Conservation (phyloP, 1,140 invertebrate genomes). For the Copidosoma floridanum region DNA sequence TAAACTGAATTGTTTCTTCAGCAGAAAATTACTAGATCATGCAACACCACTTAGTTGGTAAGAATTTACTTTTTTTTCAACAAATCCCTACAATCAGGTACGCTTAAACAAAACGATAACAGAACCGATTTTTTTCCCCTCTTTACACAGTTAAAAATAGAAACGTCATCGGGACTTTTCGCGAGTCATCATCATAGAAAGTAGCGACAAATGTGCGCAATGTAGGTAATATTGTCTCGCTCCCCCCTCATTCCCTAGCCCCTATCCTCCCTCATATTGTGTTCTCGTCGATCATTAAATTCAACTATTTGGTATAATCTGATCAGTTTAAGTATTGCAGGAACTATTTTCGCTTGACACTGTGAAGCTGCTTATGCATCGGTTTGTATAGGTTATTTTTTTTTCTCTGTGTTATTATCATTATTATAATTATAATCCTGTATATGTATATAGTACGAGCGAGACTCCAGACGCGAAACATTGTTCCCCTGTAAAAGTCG, state of each 20-base stretch:
- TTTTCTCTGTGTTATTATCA: background rate
- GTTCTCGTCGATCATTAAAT: slow-evolving; percentile 1
- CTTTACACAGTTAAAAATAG: too few relatives aligned
- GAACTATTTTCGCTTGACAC: slow-evolving; percentile 43
- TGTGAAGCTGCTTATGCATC: background rate
- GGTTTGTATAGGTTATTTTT: slow-evolving; percentile 18
- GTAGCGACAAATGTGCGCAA: background rate
- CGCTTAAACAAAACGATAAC: background rate
- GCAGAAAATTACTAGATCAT: background rate
- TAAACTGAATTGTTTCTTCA: too few relatives aligned
- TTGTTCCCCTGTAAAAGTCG: background rate
- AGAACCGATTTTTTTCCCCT: background rate
- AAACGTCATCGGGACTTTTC: slow-evolving; percentile 9
- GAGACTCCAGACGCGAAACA: background rate
- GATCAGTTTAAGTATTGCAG: slow-evolving; percentile 49
- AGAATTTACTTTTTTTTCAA: background rate
- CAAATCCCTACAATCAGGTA: background rate
- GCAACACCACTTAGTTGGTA: background rate
- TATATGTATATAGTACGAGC: too few relatives aligned
- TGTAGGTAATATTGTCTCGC: background rate
- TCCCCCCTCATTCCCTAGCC: background rate
- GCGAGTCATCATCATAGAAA: background rate
- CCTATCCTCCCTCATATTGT: slow-evolving; percentile 21
- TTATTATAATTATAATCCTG: too few relatives aligned
- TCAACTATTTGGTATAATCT: slow-evolving; percentile 50